A percentile compares a stretch with the other conserved stretches of the same genome.
These are phyloP conservation scores for Dufourea novaeangliae DNA, from an alignment of 1,140 invertebrate genomes.

Conservation along the genomic window DNA sequence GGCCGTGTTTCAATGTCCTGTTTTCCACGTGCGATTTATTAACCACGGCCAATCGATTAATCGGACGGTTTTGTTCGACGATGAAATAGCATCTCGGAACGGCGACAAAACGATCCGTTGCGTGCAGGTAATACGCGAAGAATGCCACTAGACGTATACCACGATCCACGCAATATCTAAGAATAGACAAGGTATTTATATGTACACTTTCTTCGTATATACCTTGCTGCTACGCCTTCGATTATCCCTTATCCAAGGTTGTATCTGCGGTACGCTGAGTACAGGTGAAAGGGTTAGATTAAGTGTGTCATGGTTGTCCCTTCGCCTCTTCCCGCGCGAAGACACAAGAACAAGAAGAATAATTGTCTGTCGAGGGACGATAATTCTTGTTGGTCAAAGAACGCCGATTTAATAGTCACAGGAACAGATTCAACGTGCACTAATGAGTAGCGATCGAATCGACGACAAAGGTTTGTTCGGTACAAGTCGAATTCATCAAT, in stretches of 20 bases:
- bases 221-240: neutral
- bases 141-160: neutral
- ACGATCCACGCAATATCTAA: neutral
- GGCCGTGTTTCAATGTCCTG: too few relatives aligned
- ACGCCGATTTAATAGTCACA: too few relatives aligned
- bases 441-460: too few relatives aligned
- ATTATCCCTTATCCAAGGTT: neutral
- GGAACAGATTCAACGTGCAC: too few relatives aligned
- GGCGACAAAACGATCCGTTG: neutral
- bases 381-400: neutral
- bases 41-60: too few relatives aligned
- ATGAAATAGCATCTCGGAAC: too few relatives aligned
- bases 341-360: neutral
- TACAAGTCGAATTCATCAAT: too few relatives aligned
- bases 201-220: neutral
- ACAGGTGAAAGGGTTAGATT: neutral
- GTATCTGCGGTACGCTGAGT: neutral
- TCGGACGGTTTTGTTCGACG: too few relatives aligned
- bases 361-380: neutral
- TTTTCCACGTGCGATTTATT: neutral
- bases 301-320: constrained; percentile 36
- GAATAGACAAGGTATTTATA: too few relatives aligned
- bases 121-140: neutral
- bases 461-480: too few relatives aligned
- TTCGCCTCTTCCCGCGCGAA: neutral